phyloP scores from a whole-genome alignment of 1,140 invertebrate species.

The Apis cerana region DNA sequence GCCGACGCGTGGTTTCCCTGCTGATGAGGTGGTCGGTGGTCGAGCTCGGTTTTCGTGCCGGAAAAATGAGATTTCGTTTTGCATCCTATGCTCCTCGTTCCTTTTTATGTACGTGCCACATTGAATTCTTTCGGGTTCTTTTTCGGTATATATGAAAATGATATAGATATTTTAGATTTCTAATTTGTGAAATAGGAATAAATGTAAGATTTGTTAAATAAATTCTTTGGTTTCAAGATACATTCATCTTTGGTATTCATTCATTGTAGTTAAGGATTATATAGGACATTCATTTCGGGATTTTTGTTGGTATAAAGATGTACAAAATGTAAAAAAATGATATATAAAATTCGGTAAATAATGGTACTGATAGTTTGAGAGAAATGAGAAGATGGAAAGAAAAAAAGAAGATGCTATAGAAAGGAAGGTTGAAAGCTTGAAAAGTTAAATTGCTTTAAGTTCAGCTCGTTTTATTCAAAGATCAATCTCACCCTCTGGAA shows the following conservation, averaged over 20 bases:
- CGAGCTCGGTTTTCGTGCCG: neutral
- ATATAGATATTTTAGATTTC: too few species aligned
- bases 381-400: too few species aligned
- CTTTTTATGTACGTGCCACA: neutral
- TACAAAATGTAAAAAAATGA: too few species aligned
- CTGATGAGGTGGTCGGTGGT: neutral
- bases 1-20: slow-evolving; percentile 37
- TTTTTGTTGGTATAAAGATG: too few species aligned
- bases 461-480: neutral
- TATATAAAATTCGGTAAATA: neutral
- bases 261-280: too few species aligned
- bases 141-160: too few species aligned
- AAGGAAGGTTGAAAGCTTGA: neutral
- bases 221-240: too few species aligned
- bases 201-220: too few species aligned
- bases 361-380: neutral
- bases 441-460: neutral
- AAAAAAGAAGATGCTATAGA: neutral
- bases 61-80: slow-evolving; percentile 16
- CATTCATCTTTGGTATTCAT: too few species aligned
- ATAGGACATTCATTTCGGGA: neutral
- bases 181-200: too few species aligned
- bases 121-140: too few species aligned
- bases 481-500: neutral
- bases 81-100: neutral